Evolutionary conservation across 2,797 vertebrate genomes (phyloP).

Genomic region (Gymnothorax reevesii): DNA sequence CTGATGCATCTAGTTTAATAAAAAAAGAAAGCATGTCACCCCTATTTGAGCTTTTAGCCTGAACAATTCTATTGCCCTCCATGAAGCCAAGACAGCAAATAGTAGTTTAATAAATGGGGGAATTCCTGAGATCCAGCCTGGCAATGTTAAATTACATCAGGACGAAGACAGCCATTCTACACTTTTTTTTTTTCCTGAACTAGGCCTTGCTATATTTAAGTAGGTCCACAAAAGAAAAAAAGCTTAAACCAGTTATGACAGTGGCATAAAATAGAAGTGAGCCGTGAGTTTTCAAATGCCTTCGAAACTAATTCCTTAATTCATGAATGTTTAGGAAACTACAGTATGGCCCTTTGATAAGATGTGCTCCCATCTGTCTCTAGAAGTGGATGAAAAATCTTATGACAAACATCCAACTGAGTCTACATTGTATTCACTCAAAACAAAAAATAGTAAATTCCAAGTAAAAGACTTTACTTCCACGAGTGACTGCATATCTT

Average conservation of each 20-base stretch:
- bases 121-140: background rate
- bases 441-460: background rate
- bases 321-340: background rate
- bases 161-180: background rate
- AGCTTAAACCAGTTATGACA: background rate
- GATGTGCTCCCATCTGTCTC: background rate
- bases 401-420: background rate
- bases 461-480: background rate
- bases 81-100: background rate
- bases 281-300: background rate
- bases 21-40: background rate
- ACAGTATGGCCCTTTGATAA: constrained; percentile 4
- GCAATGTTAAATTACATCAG: background rate
- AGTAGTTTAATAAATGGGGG: background rate
- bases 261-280: background rate
- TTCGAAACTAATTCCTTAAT: constrained; percentile 6
- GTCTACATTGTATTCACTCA: background rate
- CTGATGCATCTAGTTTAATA: background rate
- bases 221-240: background rate
- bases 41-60: background rate
- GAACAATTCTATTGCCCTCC: background rate
- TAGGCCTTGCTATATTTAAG: background rate
- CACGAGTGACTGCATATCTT: background rate
- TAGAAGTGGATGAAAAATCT: background rate
- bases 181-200: too few relatives aligned